Evolutionary conservation across 2,888 invertebrate genomes (phyloP), one percentile per base, ranked within the genome.

Genomic region (Dryadula phaetusa): DNA sequence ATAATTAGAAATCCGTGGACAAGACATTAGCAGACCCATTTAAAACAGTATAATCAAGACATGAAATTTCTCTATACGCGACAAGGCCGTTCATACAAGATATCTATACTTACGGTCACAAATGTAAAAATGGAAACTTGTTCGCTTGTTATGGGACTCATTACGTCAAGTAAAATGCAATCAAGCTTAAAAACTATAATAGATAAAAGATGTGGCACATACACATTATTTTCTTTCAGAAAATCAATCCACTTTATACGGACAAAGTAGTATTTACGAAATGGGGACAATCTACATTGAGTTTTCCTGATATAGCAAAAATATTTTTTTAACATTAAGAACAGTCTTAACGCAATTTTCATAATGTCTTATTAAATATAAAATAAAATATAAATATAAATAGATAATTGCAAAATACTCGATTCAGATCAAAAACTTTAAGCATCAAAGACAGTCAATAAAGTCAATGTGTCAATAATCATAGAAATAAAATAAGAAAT

Each of bases 91-190:
- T 64, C 25, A 63, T 49, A 63, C 64, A 20, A 64, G 69, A 65
- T 62, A 62, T 56, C 70, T 64, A 54, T 22, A 62, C 16, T 64
- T 64, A 66, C 66, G 58, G 63, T 61, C 16, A 46, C 25, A 60
- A n/a, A 47, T 60, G 40, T 70, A 47, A 61, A 74, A 66, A 72
- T 66, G 74, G 74, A 70, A 72, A 72, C 74, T 70, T 66, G 74
- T 47, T 54, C 40, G 44, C 62, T 58, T 34, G 37, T 62, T 66
- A 73, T 70, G 75, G 72, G 47, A 49, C 52, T 71, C 67, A 67
- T 67, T 70, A 54, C 69, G 67, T 71, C 72, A 71, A 67, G 44
- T 46, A 52, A 67, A 58, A 70, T 66, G 70, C 62, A 66, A 54
- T 70, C 61, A 42, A 47, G 40, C 47, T 66, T 67, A 42, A n/a